Evolutionary conservation across 2,888 invertebrate species (phyloP), one percentile per base, ranked within the genome.

Genomic region (Ditula angustiorana): DNA sequence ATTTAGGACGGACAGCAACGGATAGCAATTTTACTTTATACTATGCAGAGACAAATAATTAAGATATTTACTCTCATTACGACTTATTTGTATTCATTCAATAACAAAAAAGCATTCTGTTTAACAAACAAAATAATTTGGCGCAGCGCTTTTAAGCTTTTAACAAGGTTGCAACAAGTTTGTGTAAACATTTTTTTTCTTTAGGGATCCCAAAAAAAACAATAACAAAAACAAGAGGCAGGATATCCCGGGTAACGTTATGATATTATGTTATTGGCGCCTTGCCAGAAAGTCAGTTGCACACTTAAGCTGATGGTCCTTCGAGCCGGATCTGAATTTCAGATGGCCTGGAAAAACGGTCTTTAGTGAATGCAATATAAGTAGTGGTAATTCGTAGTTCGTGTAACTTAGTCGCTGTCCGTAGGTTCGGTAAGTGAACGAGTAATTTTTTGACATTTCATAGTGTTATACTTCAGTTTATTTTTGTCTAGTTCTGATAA

Each of bases 261-360:
- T 76, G 75, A 79, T 85, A 81, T 85, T 81, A 80, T 79, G 78
- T 79, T 81, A 81, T 81, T 87, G 86, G 86, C 82, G 68, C 71
- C 61, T 60, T 68, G 82, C 87, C 85, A 86, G 70, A 68, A 70
- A 77, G 76, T 76, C 79, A 76, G 78, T 76, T 74, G 78, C 78
- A 75, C 75, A 73, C 75, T 74, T 72, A 73, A 71, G 71, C 58
- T 53, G 76, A 71, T 72, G 74, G 78, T 75, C 75, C 75, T 76
- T 71, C 73, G 77, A 73, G 73, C 73, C 73, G 75, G 77, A 77
- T 79, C 70, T 70, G 77, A 79, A 80, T 79, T 75, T 73, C 74
- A 52, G 76, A 82, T 76, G 67, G 70, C 68, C 73, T 74, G 72
- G 67, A 74, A 75, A 79, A 77, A 69, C 69, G 72, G 67, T 52